A percentile compares a stretch with the other conserved stretches of the same genome.
These are phyloP conservation scores for Aphis gossypii DNA, from an alignment of 1,140 invertebrate genomes.

Conservation along the genomic window DNA sequence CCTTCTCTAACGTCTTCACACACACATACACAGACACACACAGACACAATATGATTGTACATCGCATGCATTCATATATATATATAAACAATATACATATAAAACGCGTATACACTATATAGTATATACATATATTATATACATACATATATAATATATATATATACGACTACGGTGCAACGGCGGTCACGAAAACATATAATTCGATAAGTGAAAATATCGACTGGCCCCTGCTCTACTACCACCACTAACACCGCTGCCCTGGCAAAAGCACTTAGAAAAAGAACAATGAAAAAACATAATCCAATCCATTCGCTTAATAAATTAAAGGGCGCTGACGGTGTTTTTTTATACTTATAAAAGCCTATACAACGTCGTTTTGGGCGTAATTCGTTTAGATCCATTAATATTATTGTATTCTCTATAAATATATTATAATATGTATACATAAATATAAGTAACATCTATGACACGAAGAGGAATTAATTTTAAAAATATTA, in stretches of 20 bases:
- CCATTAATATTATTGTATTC: slow-evolving; percentile 52
- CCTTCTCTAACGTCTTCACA: slow-evolving; percentile 39
- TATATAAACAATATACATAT: neutral
- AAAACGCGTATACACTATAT: neutral
- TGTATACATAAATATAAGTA: slow-evolving; percentile 1
- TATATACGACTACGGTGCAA: slow-evolving; percentile 13
- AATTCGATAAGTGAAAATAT: slow-evolving; percentile 55
- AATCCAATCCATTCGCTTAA: slow-evolving; percentile 55
- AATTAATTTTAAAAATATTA: neutral
- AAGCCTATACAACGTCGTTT: slow-evolving; percentile 30
- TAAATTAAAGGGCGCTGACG: slow-evolving; percentile 51
- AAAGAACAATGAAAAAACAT: slow-evolving; percentile 54
- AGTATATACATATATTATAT: neutral
- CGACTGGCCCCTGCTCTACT: slow-evolving; percentile 28
- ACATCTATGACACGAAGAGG: neutral
- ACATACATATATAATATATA: neutral
- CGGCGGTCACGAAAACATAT: slow-evolving; percentile 51
- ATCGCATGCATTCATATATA: neutral
- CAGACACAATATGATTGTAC: neutral
- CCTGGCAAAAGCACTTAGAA: slow-evolving; percentile 41
- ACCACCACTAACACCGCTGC: neutral
- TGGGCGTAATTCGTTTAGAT: slow-evolving; percentile 53
- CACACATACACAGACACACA: neutral
- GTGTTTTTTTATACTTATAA: slow-evolving; percentile 32
- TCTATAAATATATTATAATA: neutral